Conservation (phyloP, 2,888 invertebrate genomes). For the Caenorhabditis drosophilae region DNA sequence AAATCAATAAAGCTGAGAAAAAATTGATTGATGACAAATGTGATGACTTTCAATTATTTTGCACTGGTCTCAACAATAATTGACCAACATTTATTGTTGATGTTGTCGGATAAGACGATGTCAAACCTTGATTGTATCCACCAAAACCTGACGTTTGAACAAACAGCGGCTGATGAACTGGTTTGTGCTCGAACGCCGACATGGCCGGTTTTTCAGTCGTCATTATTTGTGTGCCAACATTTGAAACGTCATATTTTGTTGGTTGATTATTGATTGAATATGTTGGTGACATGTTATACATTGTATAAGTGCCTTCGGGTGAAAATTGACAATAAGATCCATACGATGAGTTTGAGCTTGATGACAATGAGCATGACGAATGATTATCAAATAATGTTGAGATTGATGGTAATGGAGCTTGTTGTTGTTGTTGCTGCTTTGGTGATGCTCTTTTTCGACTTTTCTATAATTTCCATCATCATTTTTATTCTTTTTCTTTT, state of each 20-base stretch:
- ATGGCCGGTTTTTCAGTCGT: not conserved
- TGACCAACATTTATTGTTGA: conserved; percentile 26
- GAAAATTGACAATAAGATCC: conserved; percentile 39
- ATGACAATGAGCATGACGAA: conserved; percentile 7
- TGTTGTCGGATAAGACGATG: conserved; percentile 15
- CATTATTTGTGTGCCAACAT: not conserved
- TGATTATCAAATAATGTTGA: conserved; percentile 29
- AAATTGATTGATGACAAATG: too few species aligned
- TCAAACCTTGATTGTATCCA: conserved; percentile 9
- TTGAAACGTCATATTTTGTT: too few species aligned
- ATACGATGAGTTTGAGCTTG: conserved; percentile 17
- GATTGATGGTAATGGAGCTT: conserved; percentile 23
- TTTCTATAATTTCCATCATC: conserved; percentile 17
- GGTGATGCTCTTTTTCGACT: conserved; percentile 19
- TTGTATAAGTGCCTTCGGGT: conserved; percentile 31
- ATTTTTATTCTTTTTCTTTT: too few species aligned
- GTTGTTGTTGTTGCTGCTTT: conserved; percentile 7
- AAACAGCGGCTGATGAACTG: conserved; percentile 28
- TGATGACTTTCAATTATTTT: too few species aligned
- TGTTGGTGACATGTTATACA: conserved; percentile 19
- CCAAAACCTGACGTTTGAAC: conserved; percentile 28
- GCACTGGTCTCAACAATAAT: conserved; percentile 28
- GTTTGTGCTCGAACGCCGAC: conserved; percentile 22
- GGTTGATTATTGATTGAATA: not conserved
- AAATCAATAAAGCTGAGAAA: not conserved